Evolutionary conservation across 2,113 vertebrate genomes (phyloP).

Genomic region (Plotosus lineatus): DNA sequence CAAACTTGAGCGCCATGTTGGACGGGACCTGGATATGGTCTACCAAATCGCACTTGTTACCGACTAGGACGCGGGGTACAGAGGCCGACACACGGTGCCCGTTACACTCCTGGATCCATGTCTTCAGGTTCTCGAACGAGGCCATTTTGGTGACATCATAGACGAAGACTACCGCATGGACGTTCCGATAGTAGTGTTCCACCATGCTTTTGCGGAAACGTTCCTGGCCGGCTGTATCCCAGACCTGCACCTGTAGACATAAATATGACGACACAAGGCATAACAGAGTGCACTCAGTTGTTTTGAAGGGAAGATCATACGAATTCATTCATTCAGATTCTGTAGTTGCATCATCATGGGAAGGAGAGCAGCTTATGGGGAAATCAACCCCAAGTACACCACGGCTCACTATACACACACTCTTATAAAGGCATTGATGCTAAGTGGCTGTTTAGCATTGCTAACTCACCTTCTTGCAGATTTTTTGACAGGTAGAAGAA

Average conservation of each 20-base stretch:
- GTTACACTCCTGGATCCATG: slow-evolving; percentile 95
- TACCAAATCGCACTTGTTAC: slow-evolving; percentile 96
- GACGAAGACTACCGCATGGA: slow-evolving; percentile 93
- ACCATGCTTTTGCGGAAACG: slow-evolving; percentile 97
- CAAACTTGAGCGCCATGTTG: slow-evolving; percentile 90
- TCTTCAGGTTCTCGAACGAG: slow-evolving; percentile 94
- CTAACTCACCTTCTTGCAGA: neutral
- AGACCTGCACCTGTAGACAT: slow-evolving; percentile 86
- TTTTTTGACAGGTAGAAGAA: neutral
- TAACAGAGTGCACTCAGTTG: neutral
- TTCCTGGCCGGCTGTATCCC: slow-evolving; percentile 97
- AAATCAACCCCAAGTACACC: no score
- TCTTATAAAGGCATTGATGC: neutral
- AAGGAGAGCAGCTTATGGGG: neutral
- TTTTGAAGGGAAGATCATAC: neutral
- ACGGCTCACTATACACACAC: neutral
- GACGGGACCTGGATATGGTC: slow-evolving; percentile 94
- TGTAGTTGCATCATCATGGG: neutral
- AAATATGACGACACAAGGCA: neutral
- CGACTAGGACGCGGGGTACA: slow-evolving; percentile 92
- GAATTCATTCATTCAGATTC: neutral
- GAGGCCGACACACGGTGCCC: slow-evolving; percentile 86
- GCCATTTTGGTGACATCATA: slow-evolving; percentile 96
- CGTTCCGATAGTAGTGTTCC: slow-evolving; percentile 95
- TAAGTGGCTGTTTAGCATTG: neutral